These are phyloP conservation scores for Alcedo atthis DNA, from an alignment of 2,797 vertebrate species.

Conservation along the genomic window DNA sequence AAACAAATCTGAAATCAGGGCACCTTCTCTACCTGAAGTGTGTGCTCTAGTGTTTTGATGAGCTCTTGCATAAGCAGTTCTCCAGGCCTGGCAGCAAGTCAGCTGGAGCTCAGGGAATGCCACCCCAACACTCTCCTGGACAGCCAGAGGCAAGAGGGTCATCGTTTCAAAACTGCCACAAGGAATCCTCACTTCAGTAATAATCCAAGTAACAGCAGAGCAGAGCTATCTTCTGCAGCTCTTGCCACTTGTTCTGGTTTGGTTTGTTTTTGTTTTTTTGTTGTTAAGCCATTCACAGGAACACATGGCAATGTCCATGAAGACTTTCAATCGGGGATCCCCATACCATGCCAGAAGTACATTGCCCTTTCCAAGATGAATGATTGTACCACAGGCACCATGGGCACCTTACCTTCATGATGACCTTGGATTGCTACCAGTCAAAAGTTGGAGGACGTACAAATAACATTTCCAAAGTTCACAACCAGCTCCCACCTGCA, in stretches of 20 bases:
- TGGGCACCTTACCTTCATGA: neutral
- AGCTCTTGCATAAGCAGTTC: neutral
- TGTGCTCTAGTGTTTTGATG: neutral
- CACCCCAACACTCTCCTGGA: neutral
- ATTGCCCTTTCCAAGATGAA: neutral
- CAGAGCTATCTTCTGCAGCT: neutral
- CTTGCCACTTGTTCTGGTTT: neutral
- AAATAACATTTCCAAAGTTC: neutral
- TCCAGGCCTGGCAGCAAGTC: neutral
- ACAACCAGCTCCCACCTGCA: neutral
- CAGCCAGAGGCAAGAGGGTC: neutral
- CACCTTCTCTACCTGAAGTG: neutral
- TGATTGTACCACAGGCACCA: neutral
- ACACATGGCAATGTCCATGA: accelerated
- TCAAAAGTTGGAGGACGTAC: neutral
- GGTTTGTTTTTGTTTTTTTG: too few species aligned
- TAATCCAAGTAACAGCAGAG: neutral
- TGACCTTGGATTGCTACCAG: neutral
- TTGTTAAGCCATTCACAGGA: neutral
- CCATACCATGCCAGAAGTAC: accelerated
- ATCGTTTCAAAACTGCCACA: too few species aligned
- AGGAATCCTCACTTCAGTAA: neutral
- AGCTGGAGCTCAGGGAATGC: neutral
- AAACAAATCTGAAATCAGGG: neutral
- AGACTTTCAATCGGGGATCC: neutral